These are phyloP conservation scores for Dioctria linearis DNA, from an alignment of 2,888 invertebrate species.

Conservation along the genomic window DNA sequence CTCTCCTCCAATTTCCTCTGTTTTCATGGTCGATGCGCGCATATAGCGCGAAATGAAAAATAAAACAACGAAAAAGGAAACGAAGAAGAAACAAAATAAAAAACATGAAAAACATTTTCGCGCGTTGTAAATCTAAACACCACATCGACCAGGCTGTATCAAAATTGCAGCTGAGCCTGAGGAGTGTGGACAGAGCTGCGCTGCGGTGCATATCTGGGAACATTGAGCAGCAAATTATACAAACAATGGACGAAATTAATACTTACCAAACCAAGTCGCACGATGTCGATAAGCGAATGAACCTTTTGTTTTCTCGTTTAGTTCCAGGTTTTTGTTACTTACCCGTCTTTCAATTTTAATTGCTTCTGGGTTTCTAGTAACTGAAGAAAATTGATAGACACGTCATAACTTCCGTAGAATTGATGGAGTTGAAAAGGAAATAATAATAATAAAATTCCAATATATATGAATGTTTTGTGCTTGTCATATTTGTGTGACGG, in stretches of 20 bases:
- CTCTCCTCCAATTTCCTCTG: slow-evolving; percentile 43
- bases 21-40: slow-evolving; percentile 41
- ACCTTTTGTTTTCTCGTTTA: slow-evolving; percentile 31
- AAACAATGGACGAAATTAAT: slow-evolving; percentile 44
- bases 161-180: neutral
- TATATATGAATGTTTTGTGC: no score
- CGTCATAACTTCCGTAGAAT: no score
- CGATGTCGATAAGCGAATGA: slow-evolving; percentile 41
- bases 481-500: no score
- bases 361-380: neutral
- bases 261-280: slow-evolving; percentile 15
- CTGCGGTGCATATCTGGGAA: neutral
- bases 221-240: slow-evolving; percentile 11
- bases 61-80: slow-evolving; percentile 4
- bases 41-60: neutral
- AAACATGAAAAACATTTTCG: slow-evolving; percentile 25
- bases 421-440: no score
- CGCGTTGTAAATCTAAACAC: slow-evolving; percentile 22
- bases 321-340: neutral
- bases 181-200: no score
- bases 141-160: neutral
- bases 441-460: no score
- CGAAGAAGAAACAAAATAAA: neutral
- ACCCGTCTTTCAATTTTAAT: neutral
- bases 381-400: no score